These are phyloP conservation scores for Tonatia bakeri DNA, from an alignment of 2,113 vertebrate species.

Conservation along the genomic window DNA sequence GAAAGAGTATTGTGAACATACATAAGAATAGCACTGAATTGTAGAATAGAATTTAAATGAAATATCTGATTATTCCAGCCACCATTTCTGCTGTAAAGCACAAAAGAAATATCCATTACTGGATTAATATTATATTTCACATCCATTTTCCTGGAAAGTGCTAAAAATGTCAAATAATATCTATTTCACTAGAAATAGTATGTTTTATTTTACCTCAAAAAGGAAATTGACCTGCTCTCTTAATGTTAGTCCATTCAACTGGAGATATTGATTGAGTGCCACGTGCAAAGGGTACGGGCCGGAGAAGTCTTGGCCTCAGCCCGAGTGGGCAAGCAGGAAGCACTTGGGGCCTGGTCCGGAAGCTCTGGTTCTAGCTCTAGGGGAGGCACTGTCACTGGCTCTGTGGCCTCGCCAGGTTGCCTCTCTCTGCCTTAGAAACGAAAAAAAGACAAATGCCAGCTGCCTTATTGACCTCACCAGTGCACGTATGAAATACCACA, in stretches of 20 bases:
- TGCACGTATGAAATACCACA: neutral
- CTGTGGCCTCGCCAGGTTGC: neutral
- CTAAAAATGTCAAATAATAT: conserved; percentile 27
- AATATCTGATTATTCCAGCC: neutral
- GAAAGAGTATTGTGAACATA: neutral
- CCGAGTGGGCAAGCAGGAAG: neutral
- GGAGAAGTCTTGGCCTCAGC: neutral
- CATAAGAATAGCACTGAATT: neutral
- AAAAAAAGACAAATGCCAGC: neutral
- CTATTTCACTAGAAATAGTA: neutral
- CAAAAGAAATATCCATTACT: neutral
- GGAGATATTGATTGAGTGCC: neutral
- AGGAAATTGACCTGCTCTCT: neutral
- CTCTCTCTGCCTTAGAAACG: neutral
- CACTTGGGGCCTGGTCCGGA: neutral
- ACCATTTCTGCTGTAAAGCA: neutral
- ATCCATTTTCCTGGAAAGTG: conserved; percentile 16
- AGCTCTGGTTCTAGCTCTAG: neutral
- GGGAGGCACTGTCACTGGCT: neutral
- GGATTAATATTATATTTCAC: neutral
- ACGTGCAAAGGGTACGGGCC: neutral
- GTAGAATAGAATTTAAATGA: neutral
- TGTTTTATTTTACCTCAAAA: conserved; percentile 41
- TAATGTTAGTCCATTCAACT: neutral
- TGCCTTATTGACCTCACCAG: neutral